A percentile compares a stretch with the other conserved stretches of the same genome.
Evolutionary conservation across 2,888 invertebrate genomes (phyloP).

Genomic region (Euproctis similis): DNA sequence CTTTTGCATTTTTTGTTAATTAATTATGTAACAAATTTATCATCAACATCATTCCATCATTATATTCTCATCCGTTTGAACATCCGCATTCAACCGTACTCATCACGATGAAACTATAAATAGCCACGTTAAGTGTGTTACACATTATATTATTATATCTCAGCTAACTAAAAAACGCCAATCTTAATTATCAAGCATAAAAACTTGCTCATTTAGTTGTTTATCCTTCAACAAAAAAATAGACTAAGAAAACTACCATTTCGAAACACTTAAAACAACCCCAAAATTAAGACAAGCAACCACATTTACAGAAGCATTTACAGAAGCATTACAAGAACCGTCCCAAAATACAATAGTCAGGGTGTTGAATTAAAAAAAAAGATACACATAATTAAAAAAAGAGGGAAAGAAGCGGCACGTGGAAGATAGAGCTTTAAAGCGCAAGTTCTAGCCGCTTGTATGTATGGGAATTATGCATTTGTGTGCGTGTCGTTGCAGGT

Average conservation of each 20-base stretch:
- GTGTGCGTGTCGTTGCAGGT: slow-evolving; percentile 72
- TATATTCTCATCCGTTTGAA: too few relatives aligned
- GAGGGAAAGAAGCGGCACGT: slow-evolving; percentile 36
- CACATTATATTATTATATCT: background rate
- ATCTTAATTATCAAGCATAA: slow-evolving; percentile 1
- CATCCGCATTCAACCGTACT: too few relatives aligned
- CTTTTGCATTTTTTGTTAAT: too few relatives aligned
- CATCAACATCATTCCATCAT: too few relatives aligned
- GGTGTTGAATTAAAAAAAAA: slow-evolving; percentile 34
- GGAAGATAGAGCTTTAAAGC: slow-evolving; percentile 61
- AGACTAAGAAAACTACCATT: slow-evolving; percentile 2
- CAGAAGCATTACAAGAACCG: slow-evolving; percentile 15
- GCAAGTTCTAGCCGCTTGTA: slow-evolving; percentile 43
- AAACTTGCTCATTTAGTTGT: slow-evolving; percentile 5
- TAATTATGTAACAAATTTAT: too few relatives aligned
- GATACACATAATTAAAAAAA: slow-evolving; percentile 26
- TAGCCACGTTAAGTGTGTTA: background rate
- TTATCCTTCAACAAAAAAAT: too few relatives aligned
- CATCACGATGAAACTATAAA: too few relatives aligned
- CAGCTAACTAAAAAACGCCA: background rate
- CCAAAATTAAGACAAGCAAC: slow-evolving; percentile 22
- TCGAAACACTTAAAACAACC: slow-evolving; percentile 12
- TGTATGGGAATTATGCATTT: slow-evolving; percentile 49
- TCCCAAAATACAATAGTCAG: slow-evolving; percentile 37
- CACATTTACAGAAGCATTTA: slow-evolving; percentile 14